phyloP scores from a whole-genome alignment of 2,113 vertebrate species.

The Heterochromis multidens region DNA sequence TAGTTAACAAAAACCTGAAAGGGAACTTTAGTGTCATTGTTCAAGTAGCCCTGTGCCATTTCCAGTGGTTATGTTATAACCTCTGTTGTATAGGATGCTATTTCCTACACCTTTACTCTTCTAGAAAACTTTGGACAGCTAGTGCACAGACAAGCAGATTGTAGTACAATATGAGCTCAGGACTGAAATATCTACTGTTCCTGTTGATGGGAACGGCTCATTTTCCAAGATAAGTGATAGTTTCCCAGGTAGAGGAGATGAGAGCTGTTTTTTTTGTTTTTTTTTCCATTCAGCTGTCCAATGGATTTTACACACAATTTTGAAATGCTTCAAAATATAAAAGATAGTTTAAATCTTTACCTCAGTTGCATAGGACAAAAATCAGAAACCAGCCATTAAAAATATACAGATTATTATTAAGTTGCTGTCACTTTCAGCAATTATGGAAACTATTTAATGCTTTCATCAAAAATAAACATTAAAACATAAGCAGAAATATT shows the following conservation, averaged over 20 bases:
- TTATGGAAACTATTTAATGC: no score
- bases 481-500: no score
- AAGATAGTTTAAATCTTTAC: not conserved
- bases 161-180: slow-evolving; percentile 22
- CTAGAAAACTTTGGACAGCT: not conserved
- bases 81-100: not conserved
- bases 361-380: not conserved
- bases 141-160: not conserved
- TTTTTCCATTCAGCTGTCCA: not conserved
- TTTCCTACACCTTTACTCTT: slow-evolving; percentile 26
- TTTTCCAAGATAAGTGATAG: slow-evolving; percentile 28
- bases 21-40: slow-evolving; percentile 18
- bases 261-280: not conserved
- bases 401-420: no score
- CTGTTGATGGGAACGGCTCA: slow-evolving; percentile 45
- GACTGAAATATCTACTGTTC: slow-evolving; percentile 22
- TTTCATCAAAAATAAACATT: no score
- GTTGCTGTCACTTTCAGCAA: no score
- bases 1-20: not conserved
- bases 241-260: not conserved
- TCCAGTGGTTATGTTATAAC: slow-evolving; percentile 36
- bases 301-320: not conserved
- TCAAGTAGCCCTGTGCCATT: not conserved
- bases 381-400: no score
- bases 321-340: not conserved